Conservation (phyloP, 2,888 invertebrate genomes). For the Syrista parreyssii region DNA sequence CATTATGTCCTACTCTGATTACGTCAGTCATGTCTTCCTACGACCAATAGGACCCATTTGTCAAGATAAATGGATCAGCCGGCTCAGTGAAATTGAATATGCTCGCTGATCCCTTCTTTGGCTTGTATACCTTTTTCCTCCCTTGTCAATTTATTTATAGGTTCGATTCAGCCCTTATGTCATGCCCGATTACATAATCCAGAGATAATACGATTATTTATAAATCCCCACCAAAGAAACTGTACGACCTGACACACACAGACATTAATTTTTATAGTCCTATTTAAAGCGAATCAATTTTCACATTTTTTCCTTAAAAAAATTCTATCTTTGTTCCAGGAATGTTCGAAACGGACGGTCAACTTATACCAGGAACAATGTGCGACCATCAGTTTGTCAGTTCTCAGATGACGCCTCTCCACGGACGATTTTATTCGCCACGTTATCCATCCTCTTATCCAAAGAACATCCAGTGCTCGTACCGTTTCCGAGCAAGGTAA, state of each 20-base stretch:
- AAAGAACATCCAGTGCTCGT: conserved; percentile 88
- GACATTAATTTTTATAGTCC: not conserved
- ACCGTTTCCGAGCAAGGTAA: conserved; percentile 89
- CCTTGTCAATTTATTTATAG: too few species aligned
- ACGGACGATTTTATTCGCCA: conserved; percentile 90
- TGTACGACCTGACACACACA: not conserved
- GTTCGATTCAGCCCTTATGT: too few species aligned
- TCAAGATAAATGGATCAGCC: conserved; percentile 36
- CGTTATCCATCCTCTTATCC: conserved; percentile 97
- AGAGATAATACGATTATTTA: too few species aligned
- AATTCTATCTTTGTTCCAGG: conserved; percentile 69
- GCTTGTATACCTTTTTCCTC: too few species aligned
- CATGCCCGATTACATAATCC: too few species aligned
- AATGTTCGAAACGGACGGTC: conserved; percentile 84
- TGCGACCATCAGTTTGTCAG: conserved; percentile 90
- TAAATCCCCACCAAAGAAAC: not conserved
- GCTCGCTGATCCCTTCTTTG: conserved; percentile 2
- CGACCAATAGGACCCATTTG: conserved; percentile 38
- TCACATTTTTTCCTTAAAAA: not conserved
- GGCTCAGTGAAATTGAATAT: conserved; percentile 11
- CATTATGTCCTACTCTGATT: conserved; percentile 39
- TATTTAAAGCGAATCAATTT: too few species aligned
- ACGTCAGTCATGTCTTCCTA: conserved; percentile 31
- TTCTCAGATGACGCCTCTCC: conserved; percentile 75
- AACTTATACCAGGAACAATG: conserved; percentile 79